phyloP scores from a whole-genome alignment of 2,797 vertebrate species.

The Distichodus sexfasciatus region DNA sequence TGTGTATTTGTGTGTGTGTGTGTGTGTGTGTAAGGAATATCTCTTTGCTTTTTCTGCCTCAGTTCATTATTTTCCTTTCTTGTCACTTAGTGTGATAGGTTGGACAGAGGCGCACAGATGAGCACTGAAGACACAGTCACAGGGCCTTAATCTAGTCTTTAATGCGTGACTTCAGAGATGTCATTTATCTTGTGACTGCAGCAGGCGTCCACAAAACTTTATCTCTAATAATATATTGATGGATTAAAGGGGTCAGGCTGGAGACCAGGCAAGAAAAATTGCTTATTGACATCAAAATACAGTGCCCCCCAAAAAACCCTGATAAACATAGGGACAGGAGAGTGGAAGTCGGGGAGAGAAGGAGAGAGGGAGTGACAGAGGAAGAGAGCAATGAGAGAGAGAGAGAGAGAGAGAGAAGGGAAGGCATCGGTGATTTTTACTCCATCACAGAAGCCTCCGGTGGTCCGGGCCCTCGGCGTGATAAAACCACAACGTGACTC shows the following conservation, averaged over 20 bases:
- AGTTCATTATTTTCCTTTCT: conserved; percentile 99
- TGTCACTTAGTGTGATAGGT: conserved; percentile 99
- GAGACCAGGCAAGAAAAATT: conserved; percentile 99
- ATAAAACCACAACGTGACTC: conserved; percentile 70
- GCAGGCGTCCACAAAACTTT: conserved; percentile 99
- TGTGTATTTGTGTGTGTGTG: conserved; percentile 17
- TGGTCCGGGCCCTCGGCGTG: conserved; percentile 78
- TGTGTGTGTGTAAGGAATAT: conserved; percentile 89
- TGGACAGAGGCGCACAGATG: conserved; percentile 99
- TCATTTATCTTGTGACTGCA: conserved; percentile 99
- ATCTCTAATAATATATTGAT: conserved; percentile 99
- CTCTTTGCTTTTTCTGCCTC: conserved; percentile 97
- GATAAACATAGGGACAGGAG: conserved; percentile 99
- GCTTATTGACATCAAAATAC: conserved; percentile 99
- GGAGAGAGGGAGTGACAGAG: conserved; percentile 56
- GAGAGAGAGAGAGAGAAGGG: conserved; percentile 39
- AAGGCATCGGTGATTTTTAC: conserved; percentile 78
- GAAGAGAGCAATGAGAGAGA: conserved; percentile 32
- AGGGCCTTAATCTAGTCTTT: conserved; percentile 99
- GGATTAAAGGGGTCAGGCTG: conserved; percentile 99
- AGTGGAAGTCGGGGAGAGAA: conserved; percentile 67
- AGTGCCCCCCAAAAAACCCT: conserved; percentile 97
- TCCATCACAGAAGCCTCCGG: conserved; percentile 80
- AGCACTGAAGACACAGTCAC: conserved; percentile 99
- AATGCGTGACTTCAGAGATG: conserved; percentile 99